Conservation (phyloP, 2,797 vertebrate genomes). For the Eulemur mongoz region DNA sequence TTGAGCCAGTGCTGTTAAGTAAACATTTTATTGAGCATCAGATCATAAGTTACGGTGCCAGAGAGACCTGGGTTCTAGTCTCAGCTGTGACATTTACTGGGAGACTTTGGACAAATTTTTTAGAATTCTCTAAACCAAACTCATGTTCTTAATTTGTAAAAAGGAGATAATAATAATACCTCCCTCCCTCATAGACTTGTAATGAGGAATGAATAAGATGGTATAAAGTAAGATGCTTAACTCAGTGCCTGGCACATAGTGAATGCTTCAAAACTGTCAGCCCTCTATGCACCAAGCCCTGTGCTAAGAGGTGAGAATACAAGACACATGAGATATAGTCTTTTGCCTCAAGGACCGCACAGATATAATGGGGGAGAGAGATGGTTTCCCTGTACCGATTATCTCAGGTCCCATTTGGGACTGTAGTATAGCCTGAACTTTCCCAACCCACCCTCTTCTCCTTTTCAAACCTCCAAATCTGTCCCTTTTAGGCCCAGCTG, state of each 20-base stretch:
- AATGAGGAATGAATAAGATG: not conserved
- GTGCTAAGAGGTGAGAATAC: not conserved
- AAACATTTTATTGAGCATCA: not conserved
- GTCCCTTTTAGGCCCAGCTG: not conserved
- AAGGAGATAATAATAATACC: not conserved
- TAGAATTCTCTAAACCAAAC: not conserved
- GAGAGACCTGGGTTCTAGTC: not conserved
- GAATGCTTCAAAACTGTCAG: not conserved
- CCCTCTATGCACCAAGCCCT: not conserved
- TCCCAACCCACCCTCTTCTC: fast-evolving
- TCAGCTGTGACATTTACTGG: not conserved
- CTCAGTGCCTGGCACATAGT: fast-evolving
- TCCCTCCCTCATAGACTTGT: not conserved
- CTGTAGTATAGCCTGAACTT: too few relatives aligned
- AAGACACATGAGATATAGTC: not conserved
- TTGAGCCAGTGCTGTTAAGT: not conserved
- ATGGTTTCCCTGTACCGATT: not conserved
- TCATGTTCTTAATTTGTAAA: not conserved
- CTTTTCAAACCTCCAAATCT: not conserved
- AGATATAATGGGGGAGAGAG: not conserved
- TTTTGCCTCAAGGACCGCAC: not conserved
- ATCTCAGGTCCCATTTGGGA: not conserved
- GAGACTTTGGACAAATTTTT: not conserved
- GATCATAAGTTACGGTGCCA: not conserved
- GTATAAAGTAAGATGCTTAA: not conserved